phyloP scores from a whole-genome alignment of 2,888 invertebrate genomes.

The Eucera pruinosa region DNA sequence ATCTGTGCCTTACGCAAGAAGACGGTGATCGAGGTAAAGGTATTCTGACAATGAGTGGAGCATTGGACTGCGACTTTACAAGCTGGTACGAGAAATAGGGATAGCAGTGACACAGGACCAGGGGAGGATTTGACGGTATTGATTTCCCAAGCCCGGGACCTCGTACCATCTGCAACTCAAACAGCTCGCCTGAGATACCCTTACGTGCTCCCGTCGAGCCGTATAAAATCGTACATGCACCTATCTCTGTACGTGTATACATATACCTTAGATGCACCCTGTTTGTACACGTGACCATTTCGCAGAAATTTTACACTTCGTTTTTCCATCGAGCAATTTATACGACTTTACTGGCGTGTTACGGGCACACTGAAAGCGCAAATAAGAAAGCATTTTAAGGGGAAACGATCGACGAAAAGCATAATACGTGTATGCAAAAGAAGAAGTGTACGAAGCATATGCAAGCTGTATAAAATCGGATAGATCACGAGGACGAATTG shows the following conservation, averaged over 20 bases:
- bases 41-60: constrained; percentile 3
- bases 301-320: background rate
- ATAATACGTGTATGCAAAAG: too few species aligned
- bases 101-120: constrained; percentile 69
- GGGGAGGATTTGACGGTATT: constrained; percentile 80
- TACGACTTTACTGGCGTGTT: too few species aligned
- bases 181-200: constrained; percentile 67
- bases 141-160: constrained; percentile 80
- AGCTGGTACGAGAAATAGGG: constrained; percentile 56
- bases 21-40: background rate
- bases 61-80: constrained; percentile 38
- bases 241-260: background rate
- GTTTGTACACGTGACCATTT: too few species aligned
- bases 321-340: background rate
- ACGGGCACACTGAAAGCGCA: too few species aligned
- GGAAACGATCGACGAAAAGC: too few species aligned
- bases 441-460: too few species aligned
- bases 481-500: too few species aligned
- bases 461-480: too few species aligned
- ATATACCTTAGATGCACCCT: too few species aligned
- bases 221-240: constrained; percentile 32
- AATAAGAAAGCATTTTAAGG: too few species aligned
- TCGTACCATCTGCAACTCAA: constrained; percentile 77
- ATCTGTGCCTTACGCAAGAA: background rate
- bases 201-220: constrained; percentile 35